Evolutionary conservation across 2,888 invertebrate genomes (phyloP), one percentile per base, ranked within the genome.

Genomic region (Megaustenia siamemsis): DNA sequence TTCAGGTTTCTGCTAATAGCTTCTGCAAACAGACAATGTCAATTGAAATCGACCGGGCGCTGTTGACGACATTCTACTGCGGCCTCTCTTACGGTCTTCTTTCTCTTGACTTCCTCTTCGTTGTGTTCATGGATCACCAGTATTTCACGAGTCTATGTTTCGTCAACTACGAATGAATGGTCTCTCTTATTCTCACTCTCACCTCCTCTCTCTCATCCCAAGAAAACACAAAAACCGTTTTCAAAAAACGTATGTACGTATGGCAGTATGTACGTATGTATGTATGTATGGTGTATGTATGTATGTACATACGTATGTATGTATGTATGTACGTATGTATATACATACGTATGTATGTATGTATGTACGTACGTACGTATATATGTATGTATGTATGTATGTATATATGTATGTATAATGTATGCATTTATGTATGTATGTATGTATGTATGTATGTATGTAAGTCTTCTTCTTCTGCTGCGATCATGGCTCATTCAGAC

Each of bases 1-100:
- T 82, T 43, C 32, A 24, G 43, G 63, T 82, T 63, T 32, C 38
- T 24, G 38, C 66, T 76, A 83, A 76, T 83, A 83, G 77, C 49
- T 21, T n/a, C 66, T 15, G 83, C 68, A 83, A 83, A 83, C 68
- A 83, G 28, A 66, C 18, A 32, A 35, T 73, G 32, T 38, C 82
- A 75, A 82, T 60, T 28, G 40, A 43, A 10, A 32, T 15, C 2
- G 76, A 18, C 12, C 18, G 32, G 32, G 15, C 76, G 32, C 38
- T 40, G 69, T 69, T 69, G 21, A 32, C 35, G 35, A 18, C 43
- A 21, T 40, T 73, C 28, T 43, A 18, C 45, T n/a, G 24, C 75
- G 28, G 2, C 24, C 28, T 60, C 24, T 60, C 28, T 60, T 4
- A 2, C 60, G n/a, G n/a, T 60, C 60, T 60, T 6, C 60, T n/a